Evolutionary conservation across 2,888 invertebrate genomes (phyloP), one percentile per base, ranked within the genome.

Genomic region (Habroteleia sp.): DNA sequence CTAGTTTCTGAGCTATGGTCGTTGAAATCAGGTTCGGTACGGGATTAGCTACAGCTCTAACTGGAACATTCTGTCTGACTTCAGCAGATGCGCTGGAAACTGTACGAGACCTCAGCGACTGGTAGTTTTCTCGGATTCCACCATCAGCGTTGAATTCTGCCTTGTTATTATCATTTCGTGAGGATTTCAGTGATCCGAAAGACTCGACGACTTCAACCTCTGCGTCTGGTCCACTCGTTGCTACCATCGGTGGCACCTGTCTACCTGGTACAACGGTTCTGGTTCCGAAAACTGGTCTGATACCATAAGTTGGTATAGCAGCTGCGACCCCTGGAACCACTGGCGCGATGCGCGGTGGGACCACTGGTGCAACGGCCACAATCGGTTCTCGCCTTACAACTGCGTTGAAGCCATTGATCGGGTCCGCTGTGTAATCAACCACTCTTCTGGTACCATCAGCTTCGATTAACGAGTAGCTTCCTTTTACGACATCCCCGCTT

Each of bases 171-270:
- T 35, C 33, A 17, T 13, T 5, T n/a, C 8, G 27, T 0, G 6
- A 11, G 0, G 17, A 25, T 23, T 54, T 62, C 10, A 16, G 3
- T 1, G 76, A 27, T 7, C 48, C 39, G 6, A 84, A 27, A 0
- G 82, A 81, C 29, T 88, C 88, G 11, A 88, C 78, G 0, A 88
- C 84, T 58, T 88, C 88, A 1, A 88, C 86, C 37, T 88, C 88
- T 10, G 87, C 84, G 35, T 88, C 88, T 0, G 88, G 87, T 1
- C 86, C 88, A 11, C 76, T 80, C 2, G 60, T 52, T 17, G 81
- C 77, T 1, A 60, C 69, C 60, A 29, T 31, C 1, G 86, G 85
- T 68, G 62, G 62, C 20, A 3, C 48, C 23, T 4, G 63, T 10
- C 50, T 31, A 11, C 50, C 50, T 5, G 56, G 44, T 4, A 31